Evolutionary conservation across 2,888 invertebrate species (phyloP).

Genomic region (Folsomia manolachei): DNA sequence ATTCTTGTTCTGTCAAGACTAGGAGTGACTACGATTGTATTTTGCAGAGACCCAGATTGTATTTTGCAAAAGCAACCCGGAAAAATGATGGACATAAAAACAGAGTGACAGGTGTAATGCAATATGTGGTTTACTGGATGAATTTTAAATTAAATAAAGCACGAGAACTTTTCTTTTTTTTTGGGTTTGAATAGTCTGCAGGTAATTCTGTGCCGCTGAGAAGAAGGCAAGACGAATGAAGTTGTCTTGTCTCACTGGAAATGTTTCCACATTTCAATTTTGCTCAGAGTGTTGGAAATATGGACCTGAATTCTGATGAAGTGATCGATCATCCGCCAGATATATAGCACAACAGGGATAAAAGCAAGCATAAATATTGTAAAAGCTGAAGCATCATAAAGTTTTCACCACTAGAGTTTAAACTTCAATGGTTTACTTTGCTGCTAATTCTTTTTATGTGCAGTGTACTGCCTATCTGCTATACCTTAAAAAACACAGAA

Average conservation of each 20-base stretch:
- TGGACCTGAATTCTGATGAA: background rate
- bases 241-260: background rate
- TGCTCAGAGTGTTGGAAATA: background rate
- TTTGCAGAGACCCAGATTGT: background rate
- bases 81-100: background rate
- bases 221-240: background rate
- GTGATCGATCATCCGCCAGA: background rate
- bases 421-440: too few species aligned
- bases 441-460: conserved; percentile 4
- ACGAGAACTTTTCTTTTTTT: background rate
- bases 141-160: conserved; percentile 4
- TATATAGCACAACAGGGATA: background rate
- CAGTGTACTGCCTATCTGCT: background rate
- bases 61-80: background rate
- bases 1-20: too few species aligned
- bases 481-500: background rate
- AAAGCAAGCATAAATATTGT: background rate
- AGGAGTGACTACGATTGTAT: too few species aligned
- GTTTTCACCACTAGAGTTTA: background rate
- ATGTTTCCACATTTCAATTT: background rate
- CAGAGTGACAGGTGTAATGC: conserved; percentile 8
- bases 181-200: background rate
- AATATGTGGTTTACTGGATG: background rate
- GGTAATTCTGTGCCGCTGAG: background rate
- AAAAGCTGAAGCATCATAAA: background rate